A percentile compares a stretch with the other conserved stretches of the same genome.
Evolutionary conservation across 2,797 vertebrate species (phyloP).

Genomic region (Pseudopleuronectes americanus): DNA sequence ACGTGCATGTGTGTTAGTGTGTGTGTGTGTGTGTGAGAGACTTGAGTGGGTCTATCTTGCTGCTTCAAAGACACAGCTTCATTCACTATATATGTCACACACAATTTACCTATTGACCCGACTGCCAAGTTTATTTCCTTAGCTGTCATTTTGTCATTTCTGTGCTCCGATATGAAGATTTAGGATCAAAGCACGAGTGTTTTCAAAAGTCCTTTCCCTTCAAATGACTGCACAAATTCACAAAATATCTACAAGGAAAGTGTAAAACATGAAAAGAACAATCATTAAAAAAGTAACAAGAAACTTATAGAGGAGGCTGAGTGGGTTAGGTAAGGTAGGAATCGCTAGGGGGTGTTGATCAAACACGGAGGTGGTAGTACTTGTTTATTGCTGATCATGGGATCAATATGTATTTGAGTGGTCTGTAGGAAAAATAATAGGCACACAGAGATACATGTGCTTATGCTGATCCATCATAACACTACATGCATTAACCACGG

Average conservation of each 20-base stretch:
- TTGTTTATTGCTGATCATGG: no score
- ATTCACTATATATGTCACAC: conserved; percentile 61
- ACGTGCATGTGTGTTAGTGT: conserved; percentile 16
- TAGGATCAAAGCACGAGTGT: conserved; percentile 3
- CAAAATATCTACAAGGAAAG: neutral
- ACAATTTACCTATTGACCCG: conserved; percentile 46
- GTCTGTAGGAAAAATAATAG: no score
- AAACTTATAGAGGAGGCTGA: neutral
- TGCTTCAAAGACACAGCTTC: conserved; percentile 42
- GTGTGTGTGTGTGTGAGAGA: neutral
- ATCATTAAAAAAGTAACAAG: neutral
- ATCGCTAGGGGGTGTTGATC: no score
- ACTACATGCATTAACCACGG: no score
- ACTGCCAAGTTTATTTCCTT: conserved; percentile 41
- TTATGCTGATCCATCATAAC: no score
- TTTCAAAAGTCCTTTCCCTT: neutral
- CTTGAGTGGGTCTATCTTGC: conserved; percentile 33
- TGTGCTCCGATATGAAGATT: conserved; percentile 5
- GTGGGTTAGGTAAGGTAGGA: no score
- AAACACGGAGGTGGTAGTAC: no score
- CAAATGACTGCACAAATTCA: neutral
- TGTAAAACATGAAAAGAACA: neutral
- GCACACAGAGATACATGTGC: no score
- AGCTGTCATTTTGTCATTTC: conserved; percentile 20
- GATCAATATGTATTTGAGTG: no score